Base-by-base conservation (phyloP, 53 echinoderm and acorn worm genomes). In the Paracentrotus lividus region DNA sequence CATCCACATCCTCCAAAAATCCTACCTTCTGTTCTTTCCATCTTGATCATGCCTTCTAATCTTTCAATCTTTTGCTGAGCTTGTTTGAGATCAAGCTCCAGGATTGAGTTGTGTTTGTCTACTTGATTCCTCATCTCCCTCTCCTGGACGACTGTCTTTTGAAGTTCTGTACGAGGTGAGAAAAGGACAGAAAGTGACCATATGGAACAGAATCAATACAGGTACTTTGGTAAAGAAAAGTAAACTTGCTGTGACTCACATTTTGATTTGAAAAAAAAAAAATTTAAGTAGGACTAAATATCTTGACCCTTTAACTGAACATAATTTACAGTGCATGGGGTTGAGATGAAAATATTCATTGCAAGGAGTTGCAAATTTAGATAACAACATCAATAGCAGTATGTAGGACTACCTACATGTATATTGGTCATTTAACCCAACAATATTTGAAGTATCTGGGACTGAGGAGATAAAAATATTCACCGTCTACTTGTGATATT, bases 81-180 rank as follows among this genome's bases (percentile, higher is more conserved):
- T 59, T 99, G 95, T 78, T 96, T 96, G 44, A 96, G 84, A 67
- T 99, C 99, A 0, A 97, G 94, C 87, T 97, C 97, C 68, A 96
- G 91, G 52, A 97, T 95, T 8, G 96, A 95, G 38, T 89, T 92
- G 85, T 95, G 88, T 45, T 94, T 95, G 68, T 96, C 95, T 24
- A 93, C 75, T 43, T 92, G 58, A 58, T 27, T 81, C 81, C 92
- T 92, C 92, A 92, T n/a, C 45, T 92, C 92, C 21, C 92, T 21
- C 92, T 92, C 92, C 59, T 42, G 21, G 60, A 92, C 51, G 3
- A 92, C 59, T 0, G 54, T 57, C 92, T 92, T 77, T 47, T 92
- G 92, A 12, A 92, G 92, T 42, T 92, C 92, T 92, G 81, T 49
- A 3, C n/a, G 5, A 47, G 47, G 24, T 27, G n/a, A 81, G 81